These are phyloP conservation scores for Malurus melanocephalus DNA, from an alignment of 2,113 vertebrate genomes.

Conservation along the genomic window DNA sequence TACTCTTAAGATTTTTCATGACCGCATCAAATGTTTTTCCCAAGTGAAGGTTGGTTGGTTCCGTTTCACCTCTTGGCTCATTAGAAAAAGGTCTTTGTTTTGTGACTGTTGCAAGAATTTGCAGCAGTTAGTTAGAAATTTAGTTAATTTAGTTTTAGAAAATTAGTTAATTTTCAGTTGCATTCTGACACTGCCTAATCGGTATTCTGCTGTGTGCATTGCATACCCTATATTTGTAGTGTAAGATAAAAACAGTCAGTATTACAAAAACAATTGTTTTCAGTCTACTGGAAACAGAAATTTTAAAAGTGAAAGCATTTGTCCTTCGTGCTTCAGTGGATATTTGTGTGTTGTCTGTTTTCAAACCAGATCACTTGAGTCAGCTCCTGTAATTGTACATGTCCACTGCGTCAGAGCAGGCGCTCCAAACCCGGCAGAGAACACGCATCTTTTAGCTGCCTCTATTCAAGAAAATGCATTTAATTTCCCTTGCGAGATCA, in stretches of 20 bases:
- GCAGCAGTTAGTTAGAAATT: too few species aligned
- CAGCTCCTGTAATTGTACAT: background rate
- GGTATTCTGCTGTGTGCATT: background rate
- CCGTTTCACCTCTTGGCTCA: background rate
- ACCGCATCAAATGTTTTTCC: background rate
- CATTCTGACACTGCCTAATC: background rate
- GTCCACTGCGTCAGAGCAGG: background rate
- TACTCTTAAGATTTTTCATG: background rate
- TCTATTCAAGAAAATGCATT: background rate
- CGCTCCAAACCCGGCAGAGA: rapidly evolving
- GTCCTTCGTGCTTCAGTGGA: background rate
- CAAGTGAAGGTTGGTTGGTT: background rate
- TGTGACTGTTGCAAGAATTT: background rate
- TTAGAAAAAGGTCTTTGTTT: background rate
- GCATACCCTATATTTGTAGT: rapidly evolving
- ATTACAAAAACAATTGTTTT: background rate
- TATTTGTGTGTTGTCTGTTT: background rate
- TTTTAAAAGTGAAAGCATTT: background rate
- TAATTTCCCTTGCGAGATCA: background rate
- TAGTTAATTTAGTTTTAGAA: too few species aligned
- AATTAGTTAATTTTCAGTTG: background rate
- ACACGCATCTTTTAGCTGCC: background rate
- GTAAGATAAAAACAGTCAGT: background rate
- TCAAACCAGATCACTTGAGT: background rate
- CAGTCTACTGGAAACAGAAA: background rate